Percentiles rank a stretch among this genome's conserved stretches.
Evolutionary conservation across 2,113 vertebrate species (phyloP).

Genomic region (Halcyon senegalensis): DNA sequence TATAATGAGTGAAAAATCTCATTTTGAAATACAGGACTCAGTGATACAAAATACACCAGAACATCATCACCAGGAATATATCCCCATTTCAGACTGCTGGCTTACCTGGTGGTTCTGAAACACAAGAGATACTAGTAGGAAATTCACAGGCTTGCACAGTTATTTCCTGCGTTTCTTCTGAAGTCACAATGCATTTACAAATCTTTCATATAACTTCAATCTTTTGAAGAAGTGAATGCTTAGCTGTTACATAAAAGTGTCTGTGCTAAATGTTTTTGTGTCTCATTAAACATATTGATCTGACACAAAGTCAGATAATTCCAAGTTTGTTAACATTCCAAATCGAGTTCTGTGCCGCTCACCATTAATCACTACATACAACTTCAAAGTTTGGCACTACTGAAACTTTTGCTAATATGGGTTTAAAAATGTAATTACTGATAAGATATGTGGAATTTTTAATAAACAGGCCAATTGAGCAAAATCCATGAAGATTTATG

Average conservation of each 20-base stretch:
- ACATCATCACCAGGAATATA: neutral
- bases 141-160: neutral
- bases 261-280: slow-evolving; percentile 23
- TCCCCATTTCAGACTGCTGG: neutral
- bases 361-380: slow-evolving; percentile 56
- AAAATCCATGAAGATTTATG: slow-evolving; percentile 62
- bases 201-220: slow-evolving; percentile 2
- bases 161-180: slow-evolving; percentile 13
- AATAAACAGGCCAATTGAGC: slow-evolving; percentile 43
- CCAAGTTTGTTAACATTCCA: slow-evolving; percentile 65
- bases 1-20: neutral
- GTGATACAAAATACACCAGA: neutral
- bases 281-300: slow-evolving; percentile 61
- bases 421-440: slow-evolving; percentile 59
- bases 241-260: slow-evolving; percentile 22
- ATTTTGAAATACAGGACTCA: neutral
- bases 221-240: slow-evolving; percentile 38
- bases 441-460: slow-evolving; percentile 29
- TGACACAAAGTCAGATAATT: slow-evolving; percentile 67
- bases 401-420: slow-evolving; percentile 19
- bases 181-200: slow-evolving; percentile 30
- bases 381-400: slow-evolving; percentile 44
- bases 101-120: slow-evolving; percentile 1
- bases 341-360: slow-evolving; percentile 36
- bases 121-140: neutral